Base-by-base conservation (phyloP, 1,140 invertebrate genomes). In the Diorhabda sublineata region DNA sequence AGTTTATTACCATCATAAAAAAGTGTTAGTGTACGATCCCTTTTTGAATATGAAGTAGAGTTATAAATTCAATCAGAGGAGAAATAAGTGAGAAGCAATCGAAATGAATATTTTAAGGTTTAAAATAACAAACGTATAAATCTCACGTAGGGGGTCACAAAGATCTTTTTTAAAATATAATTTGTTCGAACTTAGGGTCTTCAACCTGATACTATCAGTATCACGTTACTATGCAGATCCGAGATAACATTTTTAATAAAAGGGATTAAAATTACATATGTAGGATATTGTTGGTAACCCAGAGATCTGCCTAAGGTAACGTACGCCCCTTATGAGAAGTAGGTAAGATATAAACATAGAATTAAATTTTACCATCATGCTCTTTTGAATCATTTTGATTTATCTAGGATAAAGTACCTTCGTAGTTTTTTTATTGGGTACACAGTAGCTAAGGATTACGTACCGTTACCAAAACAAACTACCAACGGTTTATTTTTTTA, bases 331-430 rank as follows among this genome's bases (percentile, higher is more conserved):
- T 47, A 56, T 71, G 73, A 70, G 70, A 74, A 74, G 70, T 70
- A 70, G 73, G 70, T 74, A 73, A 68, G n/a, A 68, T 60, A 73
- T 73, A 76, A 74, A 74, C 72, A 74, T 59, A 67, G 74, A 76
- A 74, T 75, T 74, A 72, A 71, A 74, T 69, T 73, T 73, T 69
- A 67, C 68, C 70, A 74, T 76, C 71, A 74, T 71, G 69, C 68
- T 63, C 65, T 71, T 69, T 75, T 77, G 75, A 77, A 71, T 74
- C 71, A 77, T 76, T 77, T 77, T 72, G 76, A 77, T 77, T 73
- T 73, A 73, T 73, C 60, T 44, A 58, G 59, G 72, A 66, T 60
- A 59, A 58, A 45, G 64, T 65, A 45, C 47, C 64, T 65, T 65
- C 56, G 42, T 45, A 9, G 42, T 11, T 60, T 66, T 66, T 66